Base-by-base conservation (phyloP, 2,797 vertebrate genomes). In the Tokudaia muenninki region DNA sequence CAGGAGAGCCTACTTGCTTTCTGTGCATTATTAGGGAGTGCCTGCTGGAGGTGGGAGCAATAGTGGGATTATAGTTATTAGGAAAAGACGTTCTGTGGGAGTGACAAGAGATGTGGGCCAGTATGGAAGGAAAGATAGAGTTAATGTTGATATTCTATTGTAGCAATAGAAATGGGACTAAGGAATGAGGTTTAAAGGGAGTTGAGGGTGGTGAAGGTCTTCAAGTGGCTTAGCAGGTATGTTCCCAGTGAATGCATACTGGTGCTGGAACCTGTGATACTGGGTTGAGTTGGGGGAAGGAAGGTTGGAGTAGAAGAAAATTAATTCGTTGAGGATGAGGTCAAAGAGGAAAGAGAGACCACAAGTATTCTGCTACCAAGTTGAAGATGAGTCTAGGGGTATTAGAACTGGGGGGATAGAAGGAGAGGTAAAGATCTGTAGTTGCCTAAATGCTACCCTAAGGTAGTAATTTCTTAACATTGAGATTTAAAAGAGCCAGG, bases 381-480 rank as follows among this genome's bases (percentile, higher is more conserved):
- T 34, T 82, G n/a, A 57, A 37, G 22, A 41, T 26, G n/a, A 61
- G 55, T 5, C 24, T 82, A 14, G 24, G 14, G 17, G 24, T 8
- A 83, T 44, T 61, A 59, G 37, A 37, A 63, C 37, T 44, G 37
- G 37, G 7, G n/a, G 26, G 11, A 37, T 59, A 63, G 37, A 83
- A 44, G 24, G 37, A 63, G 37, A 63, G 57, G 9, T 44, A 17
- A 37, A 44, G 37, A 61, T 44, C 57, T 63, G 24, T 24, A 44
- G 16, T 47, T 31, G 59, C 26, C 14, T 82, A 41, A 37, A 57
- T 26, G 34, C 50, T 57, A 22, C n/a, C 34, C 21, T 7, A 26
- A 83, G 72, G 16, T 50, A 3, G 12, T 83, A 47, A 13, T n/a
- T 81, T 95, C 74, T 97, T 83, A 94, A 91, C 80, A 4, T 29